Percentiles rank a stretch among this genome's conserved stretches.
phyloP scores from a whole-genome alignment of 2,113 vertebrate species.

The Dromiciops gliroides region DNA sequence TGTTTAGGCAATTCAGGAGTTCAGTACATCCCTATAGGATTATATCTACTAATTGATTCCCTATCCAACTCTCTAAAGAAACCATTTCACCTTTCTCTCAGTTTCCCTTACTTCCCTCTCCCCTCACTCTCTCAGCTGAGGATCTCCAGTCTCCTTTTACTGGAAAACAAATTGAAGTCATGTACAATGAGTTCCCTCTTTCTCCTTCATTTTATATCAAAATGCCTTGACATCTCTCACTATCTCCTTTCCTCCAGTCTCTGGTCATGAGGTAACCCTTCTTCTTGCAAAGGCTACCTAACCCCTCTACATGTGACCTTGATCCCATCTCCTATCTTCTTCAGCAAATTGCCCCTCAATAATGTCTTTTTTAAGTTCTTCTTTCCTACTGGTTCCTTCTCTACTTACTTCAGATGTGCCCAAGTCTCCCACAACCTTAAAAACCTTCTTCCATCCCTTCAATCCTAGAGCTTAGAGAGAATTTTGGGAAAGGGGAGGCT shows the following conservation, averaged over 20 bases:
- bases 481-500: neutral
- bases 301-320: neutral
- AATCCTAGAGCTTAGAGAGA: neutral
- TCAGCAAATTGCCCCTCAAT: neutral
- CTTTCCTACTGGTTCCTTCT: neutral
- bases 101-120: neutral
- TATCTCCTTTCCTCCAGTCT: neutral
- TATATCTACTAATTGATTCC: neutral
- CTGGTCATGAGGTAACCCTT: neutral
- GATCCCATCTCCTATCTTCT: neutral
- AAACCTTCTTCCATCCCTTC: neutral
- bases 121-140: neutral
- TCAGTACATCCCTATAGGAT: neutral
- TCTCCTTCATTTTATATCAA: neutral
- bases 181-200: neutral
- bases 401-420: neutral
- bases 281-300: neutral
- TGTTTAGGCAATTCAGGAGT: neutral
- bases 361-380: neutral
- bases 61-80: neutral
- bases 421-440: neutral
- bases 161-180: neutral
- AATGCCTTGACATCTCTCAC: neutral
- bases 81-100: neutral
- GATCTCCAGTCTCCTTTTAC: neutral